A percentile compares a stretch with the other conserved stretches of the same genome.
Conservation (phyloP, 2,888 invertebrate genomes). For the Lamellibrachia satsuma region DNA sequence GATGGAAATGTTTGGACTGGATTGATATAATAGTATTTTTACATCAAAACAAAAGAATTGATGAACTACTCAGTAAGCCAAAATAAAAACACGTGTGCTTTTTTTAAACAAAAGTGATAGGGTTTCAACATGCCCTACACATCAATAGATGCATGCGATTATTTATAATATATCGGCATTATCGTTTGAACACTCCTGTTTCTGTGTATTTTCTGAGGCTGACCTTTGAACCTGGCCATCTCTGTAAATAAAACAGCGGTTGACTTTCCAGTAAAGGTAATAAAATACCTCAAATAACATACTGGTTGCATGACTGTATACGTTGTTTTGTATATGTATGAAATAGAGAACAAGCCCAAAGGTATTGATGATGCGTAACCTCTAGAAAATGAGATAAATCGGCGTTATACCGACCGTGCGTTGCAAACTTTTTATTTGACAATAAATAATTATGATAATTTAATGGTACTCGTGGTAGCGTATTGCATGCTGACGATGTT, state of each 20-base stretch:
- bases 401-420: neutral
- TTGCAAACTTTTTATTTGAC: neutral
- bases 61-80: no score
- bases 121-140: no score
- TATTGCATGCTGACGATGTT: no score
- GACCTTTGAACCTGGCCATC: neutral
- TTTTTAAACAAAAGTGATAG: no score
- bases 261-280: neutral
- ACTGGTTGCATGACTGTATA: neutral
- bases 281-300: neutral
- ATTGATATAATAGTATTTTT: no score
- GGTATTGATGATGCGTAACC: neutral
- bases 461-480: neutral
- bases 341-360: neutral
- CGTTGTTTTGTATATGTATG: neutral
- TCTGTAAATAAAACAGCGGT: neutral
- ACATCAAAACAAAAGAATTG: no score
- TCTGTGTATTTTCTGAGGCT: neutral
- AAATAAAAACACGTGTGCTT: no score
- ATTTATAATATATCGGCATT: neutral
- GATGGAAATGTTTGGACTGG: no score
- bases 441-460: neutral
- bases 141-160: neutral
- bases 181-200: neutral
- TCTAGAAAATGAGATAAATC: neutral